These are phyloP conservation scores for Struthidea cinerea DNA, from an alignment of 2,113 vertebrate genomes.

Conservation along the genomic window DNA sequence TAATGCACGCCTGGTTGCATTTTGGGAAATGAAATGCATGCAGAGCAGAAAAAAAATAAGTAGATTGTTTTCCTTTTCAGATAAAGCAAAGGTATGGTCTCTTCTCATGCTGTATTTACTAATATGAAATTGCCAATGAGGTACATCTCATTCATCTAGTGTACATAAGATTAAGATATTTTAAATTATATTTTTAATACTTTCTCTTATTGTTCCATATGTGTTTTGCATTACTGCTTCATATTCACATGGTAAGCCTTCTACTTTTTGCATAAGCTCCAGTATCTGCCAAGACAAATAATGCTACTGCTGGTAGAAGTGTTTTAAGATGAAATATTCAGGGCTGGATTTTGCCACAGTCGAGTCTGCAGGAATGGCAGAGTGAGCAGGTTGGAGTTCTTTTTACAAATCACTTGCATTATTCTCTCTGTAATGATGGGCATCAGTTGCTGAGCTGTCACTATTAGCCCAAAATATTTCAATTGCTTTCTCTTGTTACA, in stretches of 20 bases:
- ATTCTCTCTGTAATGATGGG: not conserved
- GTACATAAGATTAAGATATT: not conserved
- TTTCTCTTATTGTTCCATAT: conserved; percentile 6
- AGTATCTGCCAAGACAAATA: not conserved
- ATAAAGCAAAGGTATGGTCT: conserved; percentile 71
- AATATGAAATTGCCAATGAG: not conserved
- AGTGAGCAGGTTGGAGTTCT: not conserved
- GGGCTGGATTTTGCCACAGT: not conserved
- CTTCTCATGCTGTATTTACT: conserved; percentile 45
- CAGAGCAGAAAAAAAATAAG: conserved; percentile 47
- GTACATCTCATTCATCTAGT: not conserved
- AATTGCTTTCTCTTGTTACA: not conserved
- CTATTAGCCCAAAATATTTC: not conserved
- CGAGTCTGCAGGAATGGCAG: not conserved
- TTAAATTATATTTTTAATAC: not conserved
- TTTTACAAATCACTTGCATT: not conserved
- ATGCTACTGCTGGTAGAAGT: not conserved
- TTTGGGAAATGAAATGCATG: conserved; percentile 77
- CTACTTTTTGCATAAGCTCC: conserved; percentile 21
- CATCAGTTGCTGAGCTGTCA: not conserved
- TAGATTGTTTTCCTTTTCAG: conserved; percentile 76
- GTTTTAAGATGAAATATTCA: not conserved
- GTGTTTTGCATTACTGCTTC: conserved; percentile 52
- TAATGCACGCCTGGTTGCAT: conserved; percentile 72
- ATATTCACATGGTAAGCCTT: conserved; percentile 54